Percentiles rank a stretch among this genome's conserved stretches.
Conservation (phyloP, 1,140 invertebrate genomes). For the Drosophila repletoides region DNA sequence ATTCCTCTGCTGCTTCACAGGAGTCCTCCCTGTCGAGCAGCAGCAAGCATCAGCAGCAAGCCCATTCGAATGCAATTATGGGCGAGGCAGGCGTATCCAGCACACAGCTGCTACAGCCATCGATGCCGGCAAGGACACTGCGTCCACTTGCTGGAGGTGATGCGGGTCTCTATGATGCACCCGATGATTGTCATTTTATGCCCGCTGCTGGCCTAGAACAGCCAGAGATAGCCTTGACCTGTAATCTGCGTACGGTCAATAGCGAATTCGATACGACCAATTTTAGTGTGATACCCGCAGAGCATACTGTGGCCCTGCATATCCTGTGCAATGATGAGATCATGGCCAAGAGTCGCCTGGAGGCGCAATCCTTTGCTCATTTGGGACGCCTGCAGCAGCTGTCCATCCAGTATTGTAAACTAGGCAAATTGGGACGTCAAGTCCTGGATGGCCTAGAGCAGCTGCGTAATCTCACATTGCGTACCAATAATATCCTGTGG, state of each 20-base stretch:
- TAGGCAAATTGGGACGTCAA: conserved; percentile 89
- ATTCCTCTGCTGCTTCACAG: conserved; percentile 30
- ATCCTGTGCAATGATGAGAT: conserved; percentile 90
- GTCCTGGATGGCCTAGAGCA: conserved; percentile 89
- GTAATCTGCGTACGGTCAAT: conserved; percentile 90
- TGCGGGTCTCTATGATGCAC: conserved; percentile 87
- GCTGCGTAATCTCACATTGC: conserved; percentile 90
- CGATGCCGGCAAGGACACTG: conserved; percentile 51
- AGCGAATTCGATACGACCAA: conserved; percentile 93
- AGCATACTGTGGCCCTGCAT: conserved; percentile 90
- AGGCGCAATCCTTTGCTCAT: conserved; percentile 91
- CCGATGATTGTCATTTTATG: conserved; percentile 87
- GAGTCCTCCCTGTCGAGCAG: conserved; percentile 35
- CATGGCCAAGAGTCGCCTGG: conserved; percentile 88
- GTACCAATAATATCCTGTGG: conserved; percentile 91
- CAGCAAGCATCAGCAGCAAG: conserved; percentile 51
- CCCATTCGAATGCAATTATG: conserved; percentile 78
- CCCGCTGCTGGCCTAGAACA: conserved; percentile 57
- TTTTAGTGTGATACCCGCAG: conserved; percentile 92
- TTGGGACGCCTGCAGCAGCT: conserved; percentile 90
- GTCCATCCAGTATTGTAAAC: conserved; percentile 92
- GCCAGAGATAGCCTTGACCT: conserved; percentile 90
- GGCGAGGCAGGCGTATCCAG: conserved; percentile 74
- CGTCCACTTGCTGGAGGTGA: conserved; percentile 54
- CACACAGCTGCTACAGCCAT: conserved; percentile 60